Percentiles rank a stretch among this genome's conserved stretches.
phyloP scores from a whole-genome alignment of 2,113 vertebrate genomes.

The Cephalopholis sonnerati region DNA sequence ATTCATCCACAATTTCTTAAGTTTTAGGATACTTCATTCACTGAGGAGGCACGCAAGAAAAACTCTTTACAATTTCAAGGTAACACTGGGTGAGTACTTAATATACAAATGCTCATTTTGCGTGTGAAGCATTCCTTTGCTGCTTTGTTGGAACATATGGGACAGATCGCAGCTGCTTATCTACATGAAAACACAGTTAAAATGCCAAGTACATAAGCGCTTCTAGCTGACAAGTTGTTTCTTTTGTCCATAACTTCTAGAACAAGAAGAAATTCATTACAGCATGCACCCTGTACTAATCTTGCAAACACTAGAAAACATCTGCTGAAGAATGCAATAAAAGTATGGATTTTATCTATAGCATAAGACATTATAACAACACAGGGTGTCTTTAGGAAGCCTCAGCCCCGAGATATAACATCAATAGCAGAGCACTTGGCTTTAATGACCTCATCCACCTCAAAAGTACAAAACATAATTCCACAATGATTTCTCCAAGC shows the following conservation, averaged over 20 bases:
- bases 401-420: constrained; percentile 28
- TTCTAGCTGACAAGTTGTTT: neutral
- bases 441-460: constrained; percentile 46
- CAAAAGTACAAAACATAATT: constrained; percentile 43
- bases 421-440: constrained; percentile 34
- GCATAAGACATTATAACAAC: constrained; percentile 21
- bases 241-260: neutral
- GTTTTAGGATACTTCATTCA: no score
- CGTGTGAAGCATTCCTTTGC: neutral
- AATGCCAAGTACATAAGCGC: neutral
- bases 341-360: constrained; percentile 27
- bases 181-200: neutral
- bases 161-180: neutral
- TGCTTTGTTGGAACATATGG: accelerated
- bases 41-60: no score
- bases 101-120: no score
- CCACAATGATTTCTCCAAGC: constrained; percentile 42
- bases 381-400: constrained; percentile 17
- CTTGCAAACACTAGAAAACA: constrained; percentile 11
- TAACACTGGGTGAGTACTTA: no score
- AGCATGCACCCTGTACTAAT: constrained; percentile 2
- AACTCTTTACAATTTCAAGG: no score
- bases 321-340: neutral
- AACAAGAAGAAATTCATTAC: constrained; percentile 7
- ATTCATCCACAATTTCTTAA: no score